Evolutionary conservation across 2,888 invertebrate species (phyloP).

Genomic region (Agriopis marginaria): DNA sequence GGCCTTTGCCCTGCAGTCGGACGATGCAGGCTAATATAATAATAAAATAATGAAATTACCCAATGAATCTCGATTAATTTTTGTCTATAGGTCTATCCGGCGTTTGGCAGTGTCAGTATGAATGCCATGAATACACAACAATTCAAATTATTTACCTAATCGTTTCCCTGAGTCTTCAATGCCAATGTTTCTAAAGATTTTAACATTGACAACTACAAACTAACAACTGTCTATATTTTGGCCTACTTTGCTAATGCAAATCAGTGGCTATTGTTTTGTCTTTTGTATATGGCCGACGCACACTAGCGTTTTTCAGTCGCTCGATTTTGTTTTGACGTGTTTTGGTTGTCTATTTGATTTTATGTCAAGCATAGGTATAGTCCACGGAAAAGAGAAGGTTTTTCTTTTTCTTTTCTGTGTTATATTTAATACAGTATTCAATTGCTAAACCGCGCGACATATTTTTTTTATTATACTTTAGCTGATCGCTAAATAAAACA

Average conservation of each 20-base stretch:
- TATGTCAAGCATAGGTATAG: background rate
- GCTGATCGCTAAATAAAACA: background rate
- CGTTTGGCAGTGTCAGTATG: background rate
- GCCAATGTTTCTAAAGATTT: constrained; percentile 19
- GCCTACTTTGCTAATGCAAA: constrained; percentile 33
- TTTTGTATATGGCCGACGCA: constrained; percentile 2
- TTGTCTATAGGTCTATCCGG: background rate
- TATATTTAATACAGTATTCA: background rate
- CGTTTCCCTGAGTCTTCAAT: constrained; percentile 12
- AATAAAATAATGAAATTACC: background rate
- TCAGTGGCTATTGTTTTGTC: constrained; percentile 23
- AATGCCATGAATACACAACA: constrained; percentile 15
- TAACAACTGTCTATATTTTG: constrained; percentile 20
- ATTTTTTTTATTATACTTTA: background rate
- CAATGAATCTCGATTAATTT: background rate
- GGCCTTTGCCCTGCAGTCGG: no score
- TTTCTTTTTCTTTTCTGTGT: no score
- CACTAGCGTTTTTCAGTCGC: constrained; percentile 10
- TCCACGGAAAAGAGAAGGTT: no score
- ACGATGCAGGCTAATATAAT: no score
- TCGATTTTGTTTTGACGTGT: background rate
- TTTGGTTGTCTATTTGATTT: background rate
- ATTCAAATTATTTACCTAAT: constrained; percentile 20
- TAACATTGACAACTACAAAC: constrained; percentile 8
- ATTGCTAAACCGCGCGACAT: background rate